Evolutionary conservation across 2,113 vertebrate genomes (phyloP).

Genomic region (Podilymbus podiceps): DNA sequence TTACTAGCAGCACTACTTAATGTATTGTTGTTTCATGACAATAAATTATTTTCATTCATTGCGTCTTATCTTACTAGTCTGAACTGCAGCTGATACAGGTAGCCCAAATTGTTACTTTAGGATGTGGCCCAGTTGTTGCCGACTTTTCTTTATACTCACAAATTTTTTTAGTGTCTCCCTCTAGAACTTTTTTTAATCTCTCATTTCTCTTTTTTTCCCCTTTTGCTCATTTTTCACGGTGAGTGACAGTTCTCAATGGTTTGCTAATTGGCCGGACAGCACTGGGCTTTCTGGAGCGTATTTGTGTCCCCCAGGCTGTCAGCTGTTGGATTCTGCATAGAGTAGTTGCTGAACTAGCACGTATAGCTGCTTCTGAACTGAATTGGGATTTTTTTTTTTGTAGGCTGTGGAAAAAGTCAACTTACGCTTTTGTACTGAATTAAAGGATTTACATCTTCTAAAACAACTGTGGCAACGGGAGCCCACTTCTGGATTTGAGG

Average conservation of each 20-base stretch:
- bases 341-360: not conserved
- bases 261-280: not conserved
- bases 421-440: not conserved
- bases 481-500: not conserved
- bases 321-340: not conserved
- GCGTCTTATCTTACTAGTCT: not conserved
- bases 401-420: not conserved
- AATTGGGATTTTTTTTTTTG: not conserved
- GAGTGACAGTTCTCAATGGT: not conserved
- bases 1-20: not conserved
- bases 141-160: not conserved
- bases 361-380: not conserved
- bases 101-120: not conserved
- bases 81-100: not conserved
- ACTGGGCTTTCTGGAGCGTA: not conserved
- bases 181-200: not conserved
- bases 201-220: not conserved
- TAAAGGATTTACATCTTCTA: not conserved
- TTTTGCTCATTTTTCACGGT: not conserved
- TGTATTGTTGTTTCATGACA: not conserved
- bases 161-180: not conserved
- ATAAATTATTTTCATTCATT: not conserved
- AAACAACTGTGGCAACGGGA: not conserved
- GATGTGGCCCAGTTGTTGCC: not conserved
- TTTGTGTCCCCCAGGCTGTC: not conserved